Evolutionary conservation across 2,888 invertebrate species (phyloP).

Genomic region (Saturnia japonica): DNA sequence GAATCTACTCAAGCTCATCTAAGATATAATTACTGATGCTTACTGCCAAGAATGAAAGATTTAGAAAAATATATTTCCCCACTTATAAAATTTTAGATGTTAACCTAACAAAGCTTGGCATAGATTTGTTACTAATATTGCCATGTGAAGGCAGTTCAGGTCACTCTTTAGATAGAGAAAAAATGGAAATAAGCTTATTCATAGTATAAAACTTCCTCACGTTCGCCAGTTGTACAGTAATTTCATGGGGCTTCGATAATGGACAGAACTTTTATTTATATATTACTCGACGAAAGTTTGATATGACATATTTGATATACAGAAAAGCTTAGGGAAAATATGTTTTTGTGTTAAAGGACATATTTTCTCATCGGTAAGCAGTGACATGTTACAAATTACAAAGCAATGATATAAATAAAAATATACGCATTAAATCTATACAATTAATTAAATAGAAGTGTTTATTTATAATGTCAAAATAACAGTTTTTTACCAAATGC

Average conservation of each 20-base stretch:
- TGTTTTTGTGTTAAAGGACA: background rate
- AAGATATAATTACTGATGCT: too few relatives aligned
- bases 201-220: background rate
- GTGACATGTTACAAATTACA: background rate
- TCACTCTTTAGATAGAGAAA: background rate
- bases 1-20: too few relatives aligned
- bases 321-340: slow-evolving; percentile 1
- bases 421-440: too few relatives aligned
- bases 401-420: too few relatives aligned
- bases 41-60: background rate
- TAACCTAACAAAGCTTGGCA: background rate
- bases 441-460: too few relatives aligned
- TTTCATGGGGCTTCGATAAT: background rate
- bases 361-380: background rate
- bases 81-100: background rate
- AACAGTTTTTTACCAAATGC: too few relatives aligned
- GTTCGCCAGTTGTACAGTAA: background rate
- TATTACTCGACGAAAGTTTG: background rate
- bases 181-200: background rate
- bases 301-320: background rate
- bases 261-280: slow-evolving; percentile 1
- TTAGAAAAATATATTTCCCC: background rate
- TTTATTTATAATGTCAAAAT: too few relatives aligned
- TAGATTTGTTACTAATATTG: background rate
- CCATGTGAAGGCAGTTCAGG: background rate